These are phyloP conservation scores for Helobdella robusta DNA, from an alignment of 2,888 invertebrate species.

Conservation along the genomic window DNA sequence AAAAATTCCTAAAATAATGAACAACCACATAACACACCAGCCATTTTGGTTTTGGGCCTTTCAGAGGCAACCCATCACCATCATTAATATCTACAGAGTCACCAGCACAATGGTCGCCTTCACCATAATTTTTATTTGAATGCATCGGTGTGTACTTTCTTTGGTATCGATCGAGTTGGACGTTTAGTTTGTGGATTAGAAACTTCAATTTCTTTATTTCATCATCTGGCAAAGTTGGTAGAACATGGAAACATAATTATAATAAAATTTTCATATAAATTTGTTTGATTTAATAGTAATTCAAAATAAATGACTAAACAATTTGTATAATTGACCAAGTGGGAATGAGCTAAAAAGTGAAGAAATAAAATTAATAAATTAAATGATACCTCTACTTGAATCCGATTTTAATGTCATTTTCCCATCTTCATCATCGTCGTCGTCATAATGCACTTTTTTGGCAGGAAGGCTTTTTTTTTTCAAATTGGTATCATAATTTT, in stretches of 20 bases:
- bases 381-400: too few relatives aligned
- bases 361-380: too few relatives aligned
- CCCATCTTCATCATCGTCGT: too few relatives aligned
- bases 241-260: too few relatives aligned
- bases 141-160: conserved; percentile 39
- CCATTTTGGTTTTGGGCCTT: conserved; percentile 48
- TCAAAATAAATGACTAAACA: neutral
- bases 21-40: conserved; percentile 39
- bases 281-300: conserved; percentile 2
- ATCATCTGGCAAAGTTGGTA: conserved; percentile 33
- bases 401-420: too few relatives aligned
- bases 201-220: conserved; percentile 43
- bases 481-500: too few relatives aligned
- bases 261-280: too few relatives aligned
- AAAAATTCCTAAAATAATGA: neutral
- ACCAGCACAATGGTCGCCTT: neutral
- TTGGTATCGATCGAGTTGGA: conserved; percentile 47
- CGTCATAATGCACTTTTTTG: too few relatives aligned
- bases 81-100: conserved; percentile 41
- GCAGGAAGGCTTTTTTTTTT: too few relatives aligned
- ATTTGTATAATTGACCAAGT: neutral
- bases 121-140: too few relatives aligned
- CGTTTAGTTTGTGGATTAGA: conserved; percentile 42
- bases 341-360: too few relatives aligned
- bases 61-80: conserved; percentile 43